Conservation (phyloP, 2,113 vertebrate genomes). For the Ceyx cyanopectus region DNA sequence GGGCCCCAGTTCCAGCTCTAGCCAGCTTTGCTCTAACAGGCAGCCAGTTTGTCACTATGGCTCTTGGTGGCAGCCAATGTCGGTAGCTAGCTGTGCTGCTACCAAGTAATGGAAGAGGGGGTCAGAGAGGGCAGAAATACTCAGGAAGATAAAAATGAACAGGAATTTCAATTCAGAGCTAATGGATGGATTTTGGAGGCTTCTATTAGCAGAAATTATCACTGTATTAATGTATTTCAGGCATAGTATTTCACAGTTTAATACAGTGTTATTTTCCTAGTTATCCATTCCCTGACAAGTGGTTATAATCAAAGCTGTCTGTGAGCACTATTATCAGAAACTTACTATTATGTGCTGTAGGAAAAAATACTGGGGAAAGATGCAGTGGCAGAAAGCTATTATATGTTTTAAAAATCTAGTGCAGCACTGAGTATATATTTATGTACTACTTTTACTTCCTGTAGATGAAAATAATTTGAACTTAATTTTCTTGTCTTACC, state of each 20-base stretch:
- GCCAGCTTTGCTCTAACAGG: not conserved
- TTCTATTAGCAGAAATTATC: constrained; percentile 69
- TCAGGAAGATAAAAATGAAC: constrained; percentile 15
- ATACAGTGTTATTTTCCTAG: constrained; percentile 65
- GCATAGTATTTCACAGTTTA: constrained; percentile 61
- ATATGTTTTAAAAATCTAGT: constrained; percentile 59
- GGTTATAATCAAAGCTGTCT: constrained; percentile 74
- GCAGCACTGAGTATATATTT: constrained; percentile 68
- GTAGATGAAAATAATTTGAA: constrained; percentile 73
- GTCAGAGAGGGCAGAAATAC: constrained; percentile 12
- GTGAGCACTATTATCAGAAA: constrained; percentile 67
- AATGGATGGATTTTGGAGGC: constrained; percentile 29
- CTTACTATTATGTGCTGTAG: constrained; percentile 62
- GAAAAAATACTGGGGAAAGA: constrained; percentile 43
- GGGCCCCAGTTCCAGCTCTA: not conserved
- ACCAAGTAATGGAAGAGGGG: not conserved
- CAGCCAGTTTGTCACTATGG: fast-evolving
- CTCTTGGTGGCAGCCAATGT: not conserved
- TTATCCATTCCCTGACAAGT: constrained; percentile 60
- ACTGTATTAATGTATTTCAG: constrained; percentile 63
- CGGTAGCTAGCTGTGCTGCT: not conserved
- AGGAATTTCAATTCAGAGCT: constrained; percentile 10
- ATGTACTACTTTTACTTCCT: constrained; percentile 54
- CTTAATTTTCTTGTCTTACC: constrained; percentile 71
- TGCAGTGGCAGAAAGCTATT: constrained; percentile 63